Base-by-base conservation (phyloP, 2,888 invertebrate genomes). In the Anarsia innoxiella region DNA sequence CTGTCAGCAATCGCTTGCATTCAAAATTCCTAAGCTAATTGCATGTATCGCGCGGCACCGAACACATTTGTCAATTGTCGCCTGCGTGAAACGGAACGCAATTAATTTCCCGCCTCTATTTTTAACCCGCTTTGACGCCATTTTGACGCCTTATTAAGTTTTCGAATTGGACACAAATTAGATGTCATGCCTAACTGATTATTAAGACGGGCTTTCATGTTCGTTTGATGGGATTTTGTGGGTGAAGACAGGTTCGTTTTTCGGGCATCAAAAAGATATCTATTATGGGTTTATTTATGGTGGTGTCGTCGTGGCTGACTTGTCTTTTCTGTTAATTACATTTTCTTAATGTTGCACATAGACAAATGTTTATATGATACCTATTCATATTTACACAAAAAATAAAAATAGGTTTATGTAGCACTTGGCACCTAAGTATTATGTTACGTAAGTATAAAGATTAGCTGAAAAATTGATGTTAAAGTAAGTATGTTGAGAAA, bases 61-160 rank as follows among this genome's bases (percentile, higher is more conserved):
- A 74, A 73, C 71, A 62, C 83, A 83, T 84, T 82, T 82, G 73
- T 84, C 83, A 83, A 82, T 84, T 80, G 82, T 78, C 83, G 75
- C 70, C 56, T 45, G 64, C 64, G 66, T 66, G 59, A 66, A 69
- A 68, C 63, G 61, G 60, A 56, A 64, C 64, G 56, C 75, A 83
- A 82, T 83, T 83, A 83, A 78, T 80, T 68, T 72, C 58, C 53
- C 45, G 61, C 35, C 16, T 58, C 67, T 84, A 83, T 83, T 83
- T 73, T 70, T 48, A 77, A 77, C 73, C 62, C 75, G 69, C 76
- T 79, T 78, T 80, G 83, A 80, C 82, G 78, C 83, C 79, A 82
- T 80, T 79, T 78, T 80, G 83, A 80, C 82, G 79, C 83, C 79
- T 83, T 79, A 80, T 83, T 84, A 84, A 77, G 70, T 74, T 78